These are phyloP conservation scores for Drosophila koepferae DNA, from an alignment of 2,888 invertebrate species.

Conservation along the genomic window DNA sequence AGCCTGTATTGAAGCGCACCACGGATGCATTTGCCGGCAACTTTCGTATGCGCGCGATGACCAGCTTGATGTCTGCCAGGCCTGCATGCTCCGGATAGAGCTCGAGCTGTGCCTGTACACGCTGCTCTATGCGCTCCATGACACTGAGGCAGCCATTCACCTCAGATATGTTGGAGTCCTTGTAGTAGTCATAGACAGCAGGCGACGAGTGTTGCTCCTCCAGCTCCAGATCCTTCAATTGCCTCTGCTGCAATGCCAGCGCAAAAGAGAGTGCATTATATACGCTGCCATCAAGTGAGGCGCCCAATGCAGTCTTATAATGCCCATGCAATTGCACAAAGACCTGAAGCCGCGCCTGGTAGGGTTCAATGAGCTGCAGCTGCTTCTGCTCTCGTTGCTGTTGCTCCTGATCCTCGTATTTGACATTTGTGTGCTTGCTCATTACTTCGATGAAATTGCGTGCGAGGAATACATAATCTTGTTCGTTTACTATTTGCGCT, in stretches of 20 bases:
- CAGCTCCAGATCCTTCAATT: slow-evolving; percentile 69
- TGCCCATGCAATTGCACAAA: slow-evolving; percentile 80
- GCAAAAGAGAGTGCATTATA: slow-evolving; percentile 81
- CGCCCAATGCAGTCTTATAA: slow-evolving; percentile 76
- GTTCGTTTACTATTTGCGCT: slow-evolving; percentile 74
- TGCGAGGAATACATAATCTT: slow-evolving; percentile 81
- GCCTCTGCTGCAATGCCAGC: slow-evolving; percentile 81
- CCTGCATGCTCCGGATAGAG: slow-evolving; percentile 97
- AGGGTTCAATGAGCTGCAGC: slow-evolving; percentile 71
- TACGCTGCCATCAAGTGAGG: slow-evolving; percentile 75
- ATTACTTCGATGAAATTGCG: slow-evolving; percentile 81
- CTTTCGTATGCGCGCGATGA: slow-evolving; percentile 88
- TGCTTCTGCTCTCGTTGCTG: slow-evolving; percentile 4
- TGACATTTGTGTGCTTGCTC: slow-evolving; percentile 74
- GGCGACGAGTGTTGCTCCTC: slow-evolving; percentile 14
- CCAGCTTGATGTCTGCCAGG: slow-evolving; percentile 88
- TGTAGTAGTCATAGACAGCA: slow-evolving; percentile 90
- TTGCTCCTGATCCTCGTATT: slow-evolving; percentile 61
- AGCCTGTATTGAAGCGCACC: slow-evolving; percentile 94
- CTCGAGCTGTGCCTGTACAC: slow-evolving; percentile 88
- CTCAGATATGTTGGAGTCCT: slow-evolving; percentile 92
- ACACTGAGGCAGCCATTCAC: slow-evolving; percentile 90
- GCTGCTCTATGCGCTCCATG: slow-evolving; percentile 88
- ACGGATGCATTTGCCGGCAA: slow-evolving; percentile 93
- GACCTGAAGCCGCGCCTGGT: slow-evolving; percentile 78